These are phyloP conservation scores for Vulpes lagopus DNA, from an alignment of 2,113 vertebrate genomes.

Conservation along the genomic window DNA sequence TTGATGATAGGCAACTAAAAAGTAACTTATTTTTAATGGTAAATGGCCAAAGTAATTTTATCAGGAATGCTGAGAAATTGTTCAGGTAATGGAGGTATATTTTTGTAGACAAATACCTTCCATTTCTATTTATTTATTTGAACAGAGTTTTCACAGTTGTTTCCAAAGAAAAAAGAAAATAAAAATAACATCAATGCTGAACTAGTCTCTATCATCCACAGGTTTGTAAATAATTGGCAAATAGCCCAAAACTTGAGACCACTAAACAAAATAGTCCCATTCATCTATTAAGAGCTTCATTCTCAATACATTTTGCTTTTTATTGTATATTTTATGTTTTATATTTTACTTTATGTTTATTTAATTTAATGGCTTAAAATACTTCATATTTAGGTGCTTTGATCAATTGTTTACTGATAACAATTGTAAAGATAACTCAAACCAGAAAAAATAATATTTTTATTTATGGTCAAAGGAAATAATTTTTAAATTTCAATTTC, in stretches of 20 bases:
- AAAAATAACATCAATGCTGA: not conserved
- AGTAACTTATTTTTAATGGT: not conserved
- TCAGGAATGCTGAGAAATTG: not conserved
- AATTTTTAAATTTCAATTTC: not conserved
- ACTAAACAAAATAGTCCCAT: not conserved
- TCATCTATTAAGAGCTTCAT: not conserved
- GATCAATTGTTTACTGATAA: not conserved
- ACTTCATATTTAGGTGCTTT: not conserved
- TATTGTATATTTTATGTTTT: not conserved
- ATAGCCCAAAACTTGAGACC: not conserved
- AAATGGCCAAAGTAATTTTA: not conserved
- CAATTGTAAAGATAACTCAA: not conserved
- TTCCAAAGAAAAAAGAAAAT: not conserved
- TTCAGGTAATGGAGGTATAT: not conserved
- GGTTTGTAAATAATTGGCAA: not conserved
- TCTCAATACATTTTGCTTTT: not conserved
- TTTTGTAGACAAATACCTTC: not conserved
- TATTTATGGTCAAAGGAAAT: not conserved
- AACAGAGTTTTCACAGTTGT: not conserved
- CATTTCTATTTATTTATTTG: not conserved
- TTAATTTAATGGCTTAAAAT: slow-evolving; percentile 22
- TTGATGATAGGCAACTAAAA: not conserved
- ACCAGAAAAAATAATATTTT: not conserved
- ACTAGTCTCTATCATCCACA: not conserved
- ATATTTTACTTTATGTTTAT: not conserved